Evolutionary conservation across 2,888 invertebrate species (phyloP).

Genomic region (Eilema caniola): DNA sequence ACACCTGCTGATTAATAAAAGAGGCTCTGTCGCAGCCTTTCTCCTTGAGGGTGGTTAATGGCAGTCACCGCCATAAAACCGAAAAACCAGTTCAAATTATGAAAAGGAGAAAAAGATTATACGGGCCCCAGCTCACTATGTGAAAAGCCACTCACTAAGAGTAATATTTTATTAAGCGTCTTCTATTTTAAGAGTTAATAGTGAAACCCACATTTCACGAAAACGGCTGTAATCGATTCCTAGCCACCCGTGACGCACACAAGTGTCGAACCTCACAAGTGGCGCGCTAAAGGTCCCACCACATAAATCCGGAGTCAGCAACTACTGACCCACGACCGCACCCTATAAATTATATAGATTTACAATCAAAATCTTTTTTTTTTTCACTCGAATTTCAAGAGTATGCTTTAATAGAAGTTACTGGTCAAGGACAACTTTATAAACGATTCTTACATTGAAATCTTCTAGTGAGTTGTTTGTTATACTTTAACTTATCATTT

Average conservation of each 20-base stretch:
- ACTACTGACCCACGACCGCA: background rate
- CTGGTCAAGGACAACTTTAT: background rate
- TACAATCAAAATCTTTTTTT: background rate
- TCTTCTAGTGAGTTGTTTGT: no score
- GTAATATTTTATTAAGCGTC: background rate
- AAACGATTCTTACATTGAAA: no score
- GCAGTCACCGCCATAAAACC: no score
- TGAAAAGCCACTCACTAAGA: no score
- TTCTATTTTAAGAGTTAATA: background rate
- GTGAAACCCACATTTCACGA: background rate
- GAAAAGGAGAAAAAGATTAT: no score
- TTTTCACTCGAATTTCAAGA: background rate
- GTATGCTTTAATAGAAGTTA: background rate
- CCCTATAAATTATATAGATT: background rate
- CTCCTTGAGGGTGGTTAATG: no score
- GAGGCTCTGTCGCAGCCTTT: no score
- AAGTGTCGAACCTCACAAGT: background rate
- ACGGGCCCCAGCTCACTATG: no score
- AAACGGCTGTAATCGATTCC: background rate
- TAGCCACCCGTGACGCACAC: background rate
- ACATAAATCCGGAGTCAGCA: background rate
- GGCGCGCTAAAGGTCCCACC: background rate
- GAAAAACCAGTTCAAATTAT: no score
- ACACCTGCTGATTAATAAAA: no score
- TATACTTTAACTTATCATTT: no score